Evolutionary conservation across 2,797 vertebrate species (phyloP), one percentile per base, ranked within the genome.

Genomic region (Poecile montanus): DNA sequence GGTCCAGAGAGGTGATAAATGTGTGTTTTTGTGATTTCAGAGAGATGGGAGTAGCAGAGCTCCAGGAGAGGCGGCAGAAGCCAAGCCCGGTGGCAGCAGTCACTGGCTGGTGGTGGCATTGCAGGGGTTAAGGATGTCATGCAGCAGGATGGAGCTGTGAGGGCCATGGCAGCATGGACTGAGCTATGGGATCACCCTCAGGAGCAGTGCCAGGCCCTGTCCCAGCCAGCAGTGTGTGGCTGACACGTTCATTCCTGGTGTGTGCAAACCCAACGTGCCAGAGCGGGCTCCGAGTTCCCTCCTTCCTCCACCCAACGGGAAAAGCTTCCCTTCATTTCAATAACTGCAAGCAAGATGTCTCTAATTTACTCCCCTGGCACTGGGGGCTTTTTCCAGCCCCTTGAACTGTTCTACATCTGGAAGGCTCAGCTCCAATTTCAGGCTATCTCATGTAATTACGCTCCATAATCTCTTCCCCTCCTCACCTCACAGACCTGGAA

Each of bases 381-480:
- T 18, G 34, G n/a, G n/a, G 42, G 53, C 32, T 87, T 79, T 54
- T 90, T 45, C 30, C 85, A 93, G 11, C 78, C 78, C 70, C 93
- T 88, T 75, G 89, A 91, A 85, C 79, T 89, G 36, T 53, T 89
- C 80, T 79, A 2, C 82, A 83, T 91, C 90, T 93, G 92, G 88
- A 83, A 93, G 74, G 71, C 75, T 95, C 48, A 23, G 92, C 83
- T 95, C 93, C 87, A 87, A 20, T 86, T 95, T 75, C 27, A 45
- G 80, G 53, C 85, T 60, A 86, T 91, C 90, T 92, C 14, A 13
- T 94, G 91, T 71, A 84, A 91, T 94, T 90, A 80, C 63, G 32
- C 44, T 71, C 67, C 16, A 16, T 82, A 87, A 93, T 88, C 88
- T 92, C 70, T 36, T 93, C 70, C 88, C 72, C 93, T 91, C 32